Percentiles rank a stretch among this genome's conserved stretches.
Evolutionary conservation across 2,113 vertebrate genomes (phyloP).

Genomic region (Pampusana beccarii): DNA sequence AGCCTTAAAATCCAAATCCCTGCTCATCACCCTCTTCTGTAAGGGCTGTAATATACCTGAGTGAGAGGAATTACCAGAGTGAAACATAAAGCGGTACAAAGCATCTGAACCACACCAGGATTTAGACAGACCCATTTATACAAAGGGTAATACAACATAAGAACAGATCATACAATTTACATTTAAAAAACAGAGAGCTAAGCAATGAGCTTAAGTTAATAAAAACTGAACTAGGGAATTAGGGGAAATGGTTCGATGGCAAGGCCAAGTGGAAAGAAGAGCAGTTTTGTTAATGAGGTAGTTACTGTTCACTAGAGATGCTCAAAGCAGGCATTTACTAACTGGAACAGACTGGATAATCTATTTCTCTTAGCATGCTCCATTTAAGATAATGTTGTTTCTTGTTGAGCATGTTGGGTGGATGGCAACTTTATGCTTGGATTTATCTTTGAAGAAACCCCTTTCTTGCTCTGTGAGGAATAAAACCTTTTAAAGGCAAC

Average conservation of each 20-base stretch:
- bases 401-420: background rate
- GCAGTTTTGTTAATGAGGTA: slow-evolving; percentile 35
- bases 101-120: background rate
- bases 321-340: slow-evolving; percentile 20
- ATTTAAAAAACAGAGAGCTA: slow-evolving; percentile 16
- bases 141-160: background rate
- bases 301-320: slow-evolving; percentile 1
- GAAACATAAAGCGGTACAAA: background rate
- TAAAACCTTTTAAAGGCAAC: background rate
- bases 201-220: slow-evolving; percentile 11
- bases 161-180: background rate
- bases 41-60: background rate
- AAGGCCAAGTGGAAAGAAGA: background rate
- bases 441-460: slow-evolving; percentile 4
- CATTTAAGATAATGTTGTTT: slow-evolving; percentile 5
- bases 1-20: background rate
- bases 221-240: slow-evolving; percentile 44
- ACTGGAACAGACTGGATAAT: background rate
- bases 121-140: background rate
- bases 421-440: background rate
- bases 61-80: background rate
- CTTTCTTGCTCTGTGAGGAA: background rate
- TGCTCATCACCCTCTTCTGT: background rate
- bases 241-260: slow-evolving; percentile 7
- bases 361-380: background rate